Conservation (phyloP, 2,797 vertebrate species). For the Onychomys leucogaster region DNA sequence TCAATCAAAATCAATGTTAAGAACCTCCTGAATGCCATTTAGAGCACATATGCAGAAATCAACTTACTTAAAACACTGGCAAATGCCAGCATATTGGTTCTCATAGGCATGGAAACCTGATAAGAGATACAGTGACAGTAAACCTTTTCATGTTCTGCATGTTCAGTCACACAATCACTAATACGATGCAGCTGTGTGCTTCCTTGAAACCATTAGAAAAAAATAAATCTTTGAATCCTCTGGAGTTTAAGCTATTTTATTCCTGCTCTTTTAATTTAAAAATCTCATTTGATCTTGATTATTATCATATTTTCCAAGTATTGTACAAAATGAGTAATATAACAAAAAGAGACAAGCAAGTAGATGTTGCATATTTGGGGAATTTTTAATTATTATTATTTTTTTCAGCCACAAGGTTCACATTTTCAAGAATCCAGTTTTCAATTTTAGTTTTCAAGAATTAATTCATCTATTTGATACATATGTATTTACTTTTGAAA, state of each 20-base stretch:
- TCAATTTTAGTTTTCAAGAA: conserved; percentile 50
- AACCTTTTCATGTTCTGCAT: conserved; percentile 48
- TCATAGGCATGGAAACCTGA: conserved; percentile 60
- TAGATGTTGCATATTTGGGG: not conserved
- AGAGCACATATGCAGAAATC: conserved; percentile 49
- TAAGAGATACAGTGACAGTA: not conserved
- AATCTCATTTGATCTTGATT: conserved; percentile 3
- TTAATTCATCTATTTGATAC: conserved; percentile 16
- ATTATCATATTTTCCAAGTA: not conserved
- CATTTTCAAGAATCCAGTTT: conserved; percentile 28
- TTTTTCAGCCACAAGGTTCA: not conserved
- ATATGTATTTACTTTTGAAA: not conserved
- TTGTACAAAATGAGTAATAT: not conserved
- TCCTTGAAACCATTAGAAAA: conserved; percentile 15
- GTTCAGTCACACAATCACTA: conserved; percentile 30
- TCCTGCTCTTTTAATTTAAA: conserved; percentile 57
- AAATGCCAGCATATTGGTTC: conserved; percentile 33
- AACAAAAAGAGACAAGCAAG: conserved; percentile 6
- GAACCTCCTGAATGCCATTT: conserved; percentile 67
- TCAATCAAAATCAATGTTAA: conserved; percentile 68
- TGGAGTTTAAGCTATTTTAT: conserved; percentile 19
- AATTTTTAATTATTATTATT: conserved; percentile 42
- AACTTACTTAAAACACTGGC: conserved; percentile 69
- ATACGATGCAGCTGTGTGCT: not conserved
- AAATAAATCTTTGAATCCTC: conserved; percentile 40